phyloP scores from a whole-genome alignment of 2,797 vertebrate species.

The Podarcis siculus region DNA sequence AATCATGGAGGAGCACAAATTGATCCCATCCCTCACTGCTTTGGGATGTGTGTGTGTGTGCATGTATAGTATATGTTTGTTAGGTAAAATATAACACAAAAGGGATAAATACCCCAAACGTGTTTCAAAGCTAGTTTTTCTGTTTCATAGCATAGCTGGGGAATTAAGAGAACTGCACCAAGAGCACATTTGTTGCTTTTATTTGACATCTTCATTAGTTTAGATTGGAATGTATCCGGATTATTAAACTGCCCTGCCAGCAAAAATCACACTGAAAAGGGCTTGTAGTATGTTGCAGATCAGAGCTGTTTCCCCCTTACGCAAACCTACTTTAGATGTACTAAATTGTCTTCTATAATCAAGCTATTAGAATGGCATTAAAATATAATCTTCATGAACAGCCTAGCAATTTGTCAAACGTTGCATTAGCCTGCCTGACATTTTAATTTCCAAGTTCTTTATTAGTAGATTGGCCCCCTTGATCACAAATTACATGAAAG shows the following conservation, averaged over 20 bases:
- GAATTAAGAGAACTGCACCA: not conserved
- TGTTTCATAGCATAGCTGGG: not conserved
- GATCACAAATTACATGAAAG: constrained; percentile 63
- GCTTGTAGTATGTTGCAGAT: not conserved
- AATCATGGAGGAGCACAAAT: too few species aligned
- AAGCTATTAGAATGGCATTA: constrained; percentile 65
- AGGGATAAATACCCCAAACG: not conserved
- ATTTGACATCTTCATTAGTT: constrained; percentile 28
- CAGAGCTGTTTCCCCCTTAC: not conserved
- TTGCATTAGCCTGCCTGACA: constrained; percentile 42
- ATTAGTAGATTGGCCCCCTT: constrained; percentile 56
- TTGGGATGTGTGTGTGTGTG: too few species aligned
- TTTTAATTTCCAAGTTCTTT: constrained; percentile 69
- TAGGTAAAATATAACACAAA: not conserved
- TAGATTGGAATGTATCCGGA: constrained; percentile 27
- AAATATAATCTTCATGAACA: constrained; percentile 61
- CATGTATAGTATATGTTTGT: too few species aligned
- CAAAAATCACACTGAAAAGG: constrained; percentile 10
- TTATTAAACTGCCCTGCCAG: not conserved
- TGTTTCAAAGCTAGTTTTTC: not conserved
- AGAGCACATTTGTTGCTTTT: constrained; percentile 18
- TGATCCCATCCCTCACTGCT: too few species aligned
- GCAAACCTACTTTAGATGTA: constrained; percentile 43
- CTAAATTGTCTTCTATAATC: constrained; percentile 61
- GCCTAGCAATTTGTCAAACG: constrained; percentile 62